Conservation (phyloP, 2,888 invertebrate genomes). For the Cancer borealis region DNA sequence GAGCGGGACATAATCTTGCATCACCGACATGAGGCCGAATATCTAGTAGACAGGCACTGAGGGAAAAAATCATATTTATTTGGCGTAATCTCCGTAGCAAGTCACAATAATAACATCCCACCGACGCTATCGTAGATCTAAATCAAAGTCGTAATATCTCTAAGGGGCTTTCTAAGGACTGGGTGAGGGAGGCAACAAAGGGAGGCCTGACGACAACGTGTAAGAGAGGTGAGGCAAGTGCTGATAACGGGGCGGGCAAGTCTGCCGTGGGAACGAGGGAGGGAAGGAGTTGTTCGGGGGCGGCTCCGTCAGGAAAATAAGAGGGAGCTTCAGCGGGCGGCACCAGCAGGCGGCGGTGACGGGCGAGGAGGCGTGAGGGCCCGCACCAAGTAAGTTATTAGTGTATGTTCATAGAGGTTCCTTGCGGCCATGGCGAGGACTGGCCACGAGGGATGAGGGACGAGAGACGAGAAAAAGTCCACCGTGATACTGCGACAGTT, state of each 20-base stretch:
- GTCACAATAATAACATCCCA: slow-evolving; percentile 67
- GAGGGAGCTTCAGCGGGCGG: background rate
- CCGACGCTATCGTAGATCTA: slow-evolving; percentile 62
- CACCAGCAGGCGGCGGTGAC: slow-evolving; percentile 32
- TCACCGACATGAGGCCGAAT: slow-evolving; percentile 59
- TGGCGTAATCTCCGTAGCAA: slow-evolving; percentile 64
- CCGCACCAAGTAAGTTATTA: background rate
- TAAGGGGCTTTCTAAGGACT: slow-evolving; percentile 62
- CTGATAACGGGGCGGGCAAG: slow-evolving; percentile 28
- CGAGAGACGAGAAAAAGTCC: background rate
- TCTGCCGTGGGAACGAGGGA: slow-evolving; percentile 39
- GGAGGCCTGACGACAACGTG: slow-evolving; percentile 52
- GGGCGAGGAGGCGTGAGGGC: background rate
- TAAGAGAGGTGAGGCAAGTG: slow-evolving; percentile 50
- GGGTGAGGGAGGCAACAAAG: slow-evolving; percentile 62
- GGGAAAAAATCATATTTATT: slow-evolving; percentile 60
- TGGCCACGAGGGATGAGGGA: background rate
- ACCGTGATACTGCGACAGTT: background rate
- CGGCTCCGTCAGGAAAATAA: slow-evolving; percentile 23
- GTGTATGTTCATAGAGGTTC: background rate
- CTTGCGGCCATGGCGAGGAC: background rate
- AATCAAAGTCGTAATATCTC: slow-evolving; percentile 67
- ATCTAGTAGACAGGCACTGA: slow-evolving; percentile 58
- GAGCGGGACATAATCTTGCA: slow-evolving; percentile 50
- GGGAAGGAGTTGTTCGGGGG: background rate